phyloP scores from a whole-genome alignment of 2,113 vertebrate species.

The Hippocampus abdominalis region DNA sequence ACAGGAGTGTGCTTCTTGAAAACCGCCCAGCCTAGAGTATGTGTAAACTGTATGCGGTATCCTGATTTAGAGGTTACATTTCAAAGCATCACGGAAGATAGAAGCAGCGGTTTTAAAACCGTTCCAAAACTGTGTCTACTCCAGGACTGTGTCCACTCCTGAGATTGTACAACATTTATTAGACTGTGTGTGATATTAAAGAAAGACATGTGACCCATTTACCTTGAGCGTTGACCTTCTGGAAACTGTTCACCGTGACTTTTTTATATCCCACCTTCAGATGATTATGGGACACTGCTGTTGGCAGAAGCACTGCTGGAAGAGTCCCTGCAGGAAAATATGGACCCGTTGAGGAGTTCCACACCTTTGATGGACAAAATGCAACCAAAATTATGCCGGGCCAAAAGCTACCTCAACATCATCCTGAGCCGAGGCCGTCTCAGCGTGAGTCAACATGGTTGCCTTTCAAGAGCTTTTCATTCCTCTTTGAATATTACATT shows the following conservation, averaged over 20 bases:
- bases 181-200: not conserved
- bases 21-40: constrained; percentile 11
- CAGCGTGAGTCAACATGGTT: constrained; percentile 65
- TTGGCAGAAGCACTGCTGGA: constrained; percentile 87
- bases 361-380: constrained; percentile 79
- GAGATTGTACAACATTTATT: constrained; percentile 22
- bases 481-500: not conserved
- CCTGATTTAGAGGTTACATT: not conserved
- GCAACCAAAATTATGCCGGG: constrained; percentile 78
- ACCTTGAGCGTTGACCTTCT: constrained; percentile 5
- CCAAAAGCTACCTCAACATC: constrained; percentile 80
- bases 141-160: not conserved
- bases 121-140: not conserved
- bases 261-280: constrained; percentile 56
- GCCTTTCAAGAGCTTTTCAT: not conserved
- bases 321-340: constrained; percentile 85
- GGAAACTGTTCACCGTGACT: constrained; percentile 7
- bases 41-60: constrained; percentile 11
- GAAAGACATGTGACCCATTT: constrained; percentile 1
- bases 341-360: constrained; percentile 76
- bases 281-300: constrained; percentile 84
- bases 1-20: constrained; percentile 55
- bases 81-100: not conserved
- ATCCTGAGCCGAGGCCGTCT: constrained; percentile 85
- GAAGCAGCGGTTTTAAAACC: not conserved